A percentile compares a stretch with the other conserved stretches of the same genome.
Evolutionary conservation across 35 echinoderm and acorn worm species (phyloP).

Genomic region (Nesometra sesokonis): DNA sequence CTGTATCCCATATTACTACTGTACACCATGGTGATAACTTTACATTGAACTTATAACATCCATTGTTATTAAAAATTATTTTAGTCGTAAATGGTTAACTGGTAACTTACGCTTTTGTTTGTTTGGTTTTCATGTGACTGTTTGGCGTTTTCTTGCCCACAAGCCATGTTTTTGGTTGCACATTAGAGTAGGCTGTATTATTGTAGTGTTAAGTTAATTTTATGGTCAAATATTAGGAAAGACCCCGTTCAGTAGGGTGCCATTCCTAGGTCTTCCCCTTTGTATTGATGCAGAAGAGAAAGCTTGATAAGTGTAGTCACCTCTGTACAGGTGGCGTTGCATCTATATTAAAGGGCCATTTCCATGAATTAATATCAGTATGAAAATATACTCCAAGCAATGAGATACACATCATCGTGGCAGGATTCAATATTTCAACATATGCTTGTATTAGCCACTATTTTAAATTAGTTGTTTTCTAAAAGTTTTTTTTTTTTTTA

Average conservation of each 20-base stretch:
- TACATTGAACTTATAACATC: too few relatives aligned
- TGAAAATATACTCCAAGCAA: too few relatives aligned
- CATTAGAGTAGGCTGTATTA: neutral
- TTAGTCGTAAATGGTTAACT: neutral
- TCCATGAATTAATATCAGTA: neutral
- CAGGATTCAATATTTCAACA: too few relatives aligned
- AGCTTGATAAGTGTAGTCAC: neutral
- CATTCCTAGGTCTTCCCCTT: neutral
- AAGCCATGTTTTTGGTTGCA: neutral
- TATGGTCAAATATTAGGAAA: neutral
- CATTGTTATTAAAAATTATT: too few relatives aligned
- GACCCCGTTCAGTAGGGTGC: neutral
- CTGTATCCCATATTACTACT: too few relatives aligned
- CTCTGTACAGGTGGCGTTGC: neutral
- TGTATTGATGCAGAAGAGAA: neutral
- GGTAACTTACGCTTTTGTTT: neutral
- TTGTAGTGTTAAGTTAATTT: neutral
- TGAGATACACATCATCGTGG: too few relatives aligned
- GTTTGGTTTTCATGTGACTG: neutral
- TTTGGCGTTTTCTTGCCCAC: neutral
- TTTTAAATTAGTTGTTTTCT: too few relatives aligned
- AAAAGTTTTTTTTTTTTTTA: too few relatives aligned
- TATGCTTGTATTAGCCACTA: too few relatives aligned
- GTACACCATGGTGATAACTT: too few relatives aligned
- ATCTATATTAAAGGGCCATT: neutral